These are phyloP conservation scores for Ochlodes sylvanus DNA, from an alignment of 2,888 invertebrate species.

Conservation along the genomic window DNA sequence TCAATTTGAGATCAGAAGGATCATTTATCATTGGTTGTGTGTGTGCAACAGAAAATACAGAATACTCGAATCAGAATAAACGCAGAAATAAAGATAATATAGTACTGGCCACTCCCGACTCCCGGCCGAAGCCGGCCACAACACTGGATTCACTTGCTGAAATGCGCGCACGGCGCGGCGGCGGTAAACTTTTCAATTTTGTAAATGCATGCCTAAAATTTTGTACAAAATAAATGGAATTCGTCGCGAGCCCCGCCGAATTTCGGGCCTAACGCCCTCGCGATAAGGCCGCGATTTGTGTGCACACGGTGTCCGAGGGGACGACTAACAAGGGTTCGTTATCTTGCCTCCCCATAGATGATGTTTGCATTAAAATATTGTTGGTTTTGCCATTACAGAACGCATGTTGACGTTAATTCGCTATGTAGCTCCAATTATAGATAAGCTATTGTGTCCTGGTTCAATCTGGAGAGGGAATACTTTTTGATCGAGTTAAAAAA, in stretches of 20 bases:
- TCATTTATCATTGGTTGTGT: not conserved
- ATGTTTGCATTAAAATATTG: constrained; percentile 68
- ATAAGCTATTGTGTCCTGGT: constrained; percentile 42
- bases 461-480: not conserved
- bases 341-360: constrained; percentile 53
- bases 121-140: too few species aligned
- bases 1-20: not conserved
- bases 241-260: constrained; percentile 9
- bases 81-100: not conserved
- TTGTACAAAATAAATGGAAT: constrained; percentile 52
- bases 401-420: constrained; percentile 68
- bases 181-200: constrained; percentile 58
- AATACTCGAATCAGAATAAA: not conserved
- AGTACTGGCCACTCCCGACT: constrained; percentile 12
- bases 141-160: constrained; percentile 20
- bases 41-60: not conserved
- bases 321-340: constrained; percentile 41
- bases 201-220: constrained; percentile 64
- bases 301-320: constrained; percentile 35
- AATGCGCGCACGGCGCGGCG: constrained; percentile 14
- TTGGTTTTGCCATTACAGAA: constrained; percentile 65
- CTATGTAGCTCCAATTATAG: constrained; percentile 50
- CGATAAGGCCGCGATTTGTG: constrained; percentile 20
- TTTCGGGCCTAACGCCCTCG: constrained; percentile 28
- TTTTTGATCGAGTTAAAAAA: not conserved